Base-by-base conservation (phyloP, 1,140 invertebrate species). In the Dendrolimus punctatus region DNA sequence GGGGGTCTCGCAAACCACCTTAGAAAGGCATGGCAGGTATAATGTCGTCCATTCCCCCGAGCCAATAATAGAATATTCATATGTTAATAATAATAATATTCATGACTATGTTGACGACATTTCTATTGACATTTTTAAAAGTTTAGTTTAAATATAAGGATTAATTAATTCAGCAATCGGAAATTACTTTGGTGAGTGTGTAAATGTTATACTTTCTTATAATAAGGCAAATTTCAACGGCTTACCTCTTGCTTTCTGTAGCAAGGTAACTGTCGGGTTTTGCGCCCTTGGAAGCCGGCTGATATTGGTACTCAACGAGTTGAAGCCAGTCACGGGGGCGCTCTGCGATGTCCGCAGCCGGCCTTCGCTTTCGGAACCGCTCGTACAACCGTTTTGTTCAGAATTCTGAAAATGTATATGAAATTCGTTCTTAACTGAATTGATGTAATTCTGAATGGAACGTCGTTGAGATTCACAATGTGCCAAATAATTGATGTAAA, bases 181-280 rank as follows among this genome's bases (percentile, higher is more conserved):
- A 36, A 46, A 46, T 46, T 23, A 46, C 23, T 23, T 23, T 23
- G 23, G 23, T 23, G 23, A 23, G 23, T 23, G 1, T 23, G 23
- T 23, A 23, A 23, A 23, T 23, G 23, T 23, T 23, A 1, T 23
- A 23, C 23, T 37, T 37, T 6, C 8, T 38, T 39, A 48, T n/a
- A 37, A 6, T 49, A 39, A n/a, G 6, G 4, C 8, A 5, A 40
- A 40, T 6, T 44, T 23, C 44, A 9, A 6, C 36, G 5, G 48
- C 74, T 82, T 87, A 96, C 95, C 95, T 93, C 95, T 89, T 45
- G 94, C 95, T 89, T 96, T 96, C 83, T 96, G 95, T 48, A 97
- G 88, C 47, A 97, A 82, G 3, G 95, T 96, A 61, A 97, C 93
- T 5, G 95, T 96, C 5, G 95, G 95, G 87, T 95, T 96, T 86